Conservation (phyloP, 2,113 vertebrate species). For the Aythya baeri region DNA sequence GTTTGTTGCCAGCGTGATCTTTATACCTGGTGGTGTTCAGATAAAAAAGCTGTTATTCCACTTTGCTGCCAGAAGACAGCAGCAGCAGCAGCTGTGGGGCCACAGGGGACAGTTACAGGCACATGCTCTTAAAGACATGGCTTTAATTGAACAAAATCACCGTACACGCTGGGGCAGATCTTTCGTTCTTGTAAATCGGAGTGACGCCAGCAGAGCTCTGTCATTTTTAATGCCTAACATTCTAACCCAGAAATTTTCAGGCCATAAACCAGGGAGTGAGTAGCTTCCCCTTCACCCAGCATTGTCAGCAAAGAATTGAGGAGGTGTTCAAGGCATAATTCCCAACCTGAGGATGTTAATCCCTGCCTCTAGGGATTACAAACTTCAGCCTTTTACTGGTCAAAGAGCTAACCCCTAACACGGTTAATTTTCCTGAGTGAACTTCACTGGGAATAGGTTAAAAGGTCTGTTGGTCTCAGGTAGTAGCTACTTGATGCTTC, state of each 20-base stretch:
- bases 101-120: not conserved
- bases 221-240: not conserved
- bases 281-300: fast-evolving
- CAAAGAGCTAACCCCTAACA: not conserved
- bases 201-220: not conserved
- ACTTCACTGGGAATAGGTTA: not conserved
- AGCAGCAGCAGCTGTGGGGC: not conserved
- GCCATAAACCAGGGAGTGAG: not conserved
- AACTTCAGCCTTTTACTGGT: constrained; percentile 1
- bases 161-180: fast-evolving
- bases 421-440: not conserved
- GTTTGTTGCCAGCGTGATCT: not conserved
- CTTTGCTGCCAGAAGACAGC: constrained; percentile 6
- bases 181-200: not conserved
- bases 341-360: not conserved
- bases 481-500: not conserved
- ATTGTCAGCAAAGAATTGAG: fast-evolving
- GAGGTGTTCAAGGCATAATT: not conserved
- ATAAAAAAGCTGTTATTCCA: not conserved
- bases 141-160: not conserved
- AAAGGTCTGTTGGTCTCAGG: not conserved
- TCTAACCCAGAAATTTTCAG: not conserved
- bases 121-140: not conserved
- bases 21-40: not conserved
- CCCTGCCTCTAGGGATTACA: not conserved